These are phyloP conservation scores for Solenodon paradoxus DNA, from an alignment of 2,113 vertebrate species.

Conservation along the genomic window DNA sequence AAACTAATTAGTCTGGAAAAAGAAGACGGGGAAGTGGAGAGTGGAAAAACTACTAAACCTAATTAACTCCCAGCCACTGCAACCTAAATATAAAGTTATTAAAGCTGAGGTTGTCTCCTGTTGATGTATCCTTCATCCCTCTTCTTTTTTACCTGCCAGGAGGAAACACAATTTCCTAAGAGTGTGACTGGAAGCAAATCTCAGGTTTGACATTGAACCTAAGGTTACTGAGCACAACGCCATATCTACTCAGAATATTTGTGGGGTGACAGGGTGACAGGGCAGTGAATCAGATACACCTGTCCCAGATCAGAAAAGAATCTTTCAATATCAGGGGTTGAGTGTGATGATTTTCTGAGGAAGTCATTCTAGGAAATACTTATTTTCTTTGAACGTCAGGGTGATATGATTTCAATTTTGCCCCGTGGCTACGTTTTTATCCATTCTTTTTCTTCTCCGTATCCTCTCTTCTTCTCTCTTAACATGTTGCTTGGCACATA, in stretches of 20 bases:
- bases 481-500: no score
- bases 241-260: neutral
- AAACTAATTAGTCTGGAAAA: constrained; percentile 82
- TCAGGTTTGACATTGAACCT: neutral
- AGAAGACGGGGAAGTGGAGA: constrained; percentile 36
- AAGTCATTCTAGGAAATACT: neutral
- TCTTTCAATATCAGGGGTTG: neutral
- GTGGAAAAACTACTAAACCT: constrained; percentile 73
- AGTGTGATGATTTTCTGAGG: neutral
- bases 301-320: neutral
- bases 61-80: constrained; percentile 81
- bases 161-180: constrained; percentile 57
- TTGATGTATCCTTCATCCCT: constrained; percentile 52
- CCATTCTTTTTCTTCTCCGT: neutral
- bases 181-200: constrained; percentile 59
- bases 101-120: constrained; percentile 65
- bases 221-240: neutral
- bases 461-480: neutral
- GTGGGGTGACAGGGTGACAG: neutral
- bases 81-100: constrained; percentile 71
- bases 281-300: neutral
- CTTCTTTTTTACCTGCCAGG: constrained; percentile 45
- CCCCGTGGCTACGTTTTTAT: no score
- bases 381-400: neutral
- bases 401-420: neutral